A percentile compares a stretch with the other conserved stretches of the same genome.
Conservation (phyloP, 2,113 vertebrate species). For the Gambusia holbrooki region DNA sequence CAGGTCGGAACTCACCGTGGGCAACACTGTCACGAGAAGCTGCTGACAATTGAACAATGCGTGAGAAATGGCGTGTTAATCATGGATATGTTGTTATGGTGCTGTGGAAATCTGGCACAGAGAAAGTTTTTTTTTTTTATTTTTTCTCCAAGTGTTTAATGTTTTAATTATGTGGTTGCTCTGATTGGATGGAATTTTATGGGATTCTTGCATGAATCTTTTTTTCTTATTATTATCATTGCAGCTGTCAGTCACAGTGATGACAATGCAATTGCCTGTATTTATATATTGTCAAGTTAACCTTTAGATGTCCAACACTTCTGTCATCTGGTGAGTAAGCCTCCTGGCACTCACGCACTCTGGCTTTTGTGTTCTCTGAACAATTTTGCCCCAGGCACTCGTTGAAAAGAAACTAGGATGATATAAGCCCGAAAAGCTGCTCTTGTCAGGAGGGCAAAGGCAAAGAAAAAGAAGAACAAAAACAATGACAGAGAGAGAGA, state of each 20-base stretch:
- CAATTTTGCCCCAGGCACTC: constrained; percentile 50
- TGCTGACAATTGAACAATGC: not conserved
- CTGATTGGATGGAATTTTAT: not conserved
- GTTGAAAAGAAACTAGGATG: constrained; percentile 50
- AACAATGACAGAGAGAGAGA: constrained; percentile 17
- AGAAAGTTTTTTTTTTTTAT: not conserved
- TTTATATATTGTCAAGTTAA: constrained; percentile 48
- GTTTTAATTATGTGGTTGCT: not conserved
- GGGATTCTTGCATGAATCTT: constrained; percentile 35
- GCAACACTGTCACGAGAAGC: constrained; percentile 3
- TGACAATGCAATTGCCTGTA: constrained; percentile 41
- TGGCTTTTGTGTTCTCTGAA: constrained; percentile 32
- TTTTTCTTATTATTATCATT: constrained; percentile 13
- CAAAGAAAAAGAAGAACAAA: constrained; percentile 9
- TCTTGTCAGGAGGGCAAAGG: constrained; percentile 33
- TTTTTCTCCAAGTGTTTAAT: not conserved
- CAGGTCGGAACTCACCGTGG: constrained; percentile 14
- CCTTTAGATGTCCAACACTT: constrained; percentile 42
- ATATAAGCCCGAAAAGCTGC: constrained; percentile 59
- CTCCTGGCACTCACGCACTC: constrained; percentile 16
- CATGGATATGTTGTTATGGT: not conserved
- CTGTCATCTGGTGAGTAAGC: constrained; percentile 33
- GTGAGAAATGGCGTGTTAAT: not conserved
- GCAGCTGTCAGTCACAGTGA: constrained; percentile 52
- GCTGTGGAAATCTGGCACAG: not conserved